phyloP scores from a whole-genome alignment of 2,797 vertebrate genomes.

The Macropodus opercularis region DNA sequence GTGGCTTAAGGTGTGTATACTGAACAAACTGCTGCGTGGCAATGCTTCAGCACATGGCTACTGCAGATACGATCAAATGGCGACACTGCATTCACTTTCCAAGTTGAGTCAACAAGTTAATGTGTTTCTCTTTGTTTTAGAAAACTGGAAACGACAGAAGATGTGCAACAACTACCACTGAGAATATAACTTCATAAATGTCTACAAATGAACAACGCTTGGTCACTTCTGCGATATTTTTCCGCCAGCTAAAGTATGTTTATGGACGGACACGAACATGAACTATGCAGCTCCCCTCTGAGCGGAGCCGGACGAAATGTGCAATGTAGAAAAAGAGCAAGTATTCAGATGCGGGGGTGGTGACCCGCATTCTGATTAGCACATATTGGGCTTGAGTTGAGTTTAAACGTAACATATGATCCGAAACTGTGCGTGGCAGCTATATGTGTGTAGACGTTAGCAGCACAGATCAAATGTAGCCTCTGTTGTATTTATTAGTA shows the following conservation, averaged over 20 bases:
- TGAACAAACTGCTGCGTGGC: background rate
- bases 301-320: conserved; percentile 1
- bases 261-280: conserved; percentile 16
- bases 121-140: too few relatives aligned
- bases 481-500: too few relatives aligned
- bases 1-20: background rate
- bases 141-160: background rate
- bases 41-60: too few relatives aligned
- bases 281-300: conserved; percentile 11
- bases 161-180: background rate
- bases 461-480: too few relatives aligned
- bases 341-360: background rate
- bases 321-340: accelerated
- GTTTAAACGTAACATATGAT: background rate
- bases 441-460: background rate
- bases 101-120: background rate
- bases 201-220: too few relatives aligned
- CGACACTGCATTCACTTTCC: background rate
- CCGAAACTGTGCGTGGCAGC: conserved; percentile 1
- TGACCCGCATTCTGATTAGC: background rate
- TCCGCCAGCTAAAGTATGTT: conserved; percentile 1
- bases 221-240: background rate
- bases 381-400: background rate
- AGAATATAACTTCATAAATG: background rate
- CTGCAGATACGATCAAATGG: too few relatives aligned